Percentiles rank a stretch among this genome's conserved stretches.
phyloP scores from a whole-genome alignment of 2,888 invertebrate species.

The Sisyra terminalis region DNA sequence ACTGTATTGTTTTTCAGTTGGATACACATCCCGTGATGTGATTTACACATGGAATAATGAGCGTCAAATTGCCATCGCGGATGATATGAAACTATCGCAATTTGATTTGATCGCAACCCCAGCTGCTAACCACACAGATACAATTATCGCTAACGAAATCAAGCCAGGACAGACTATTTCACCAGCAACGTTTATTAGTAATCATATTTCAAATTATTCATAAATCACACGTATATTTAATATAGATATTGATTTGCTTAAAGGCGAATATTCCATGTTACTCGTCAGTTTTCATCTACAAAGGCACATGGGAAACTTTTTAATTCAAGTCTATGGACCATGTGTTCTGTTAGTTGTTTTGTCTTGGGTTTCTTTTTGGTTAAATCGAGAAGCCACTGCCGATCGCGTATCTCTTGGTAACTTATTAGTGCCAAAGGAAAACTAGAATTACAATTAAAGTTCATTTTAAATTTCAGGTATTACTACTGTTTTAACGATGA shows the following conservation, averaged over 20 bases:
- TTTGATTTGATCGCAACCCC: slow-evolving; percentile 66
- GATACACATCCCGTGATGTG: slow-evolving; percentile 55
- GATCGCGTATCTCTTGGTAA: slow-evolving; percentile 64
- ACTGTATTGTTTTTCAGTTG: slow-evolving; percentile 33
- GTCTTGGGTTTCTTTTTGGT: slow-evolving; percentile 78
- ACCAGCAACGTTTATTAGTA: slow-evolving; percentile 14
- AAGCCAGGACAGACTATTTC: slow-evolving; percentile 18
- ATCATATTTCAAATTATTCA: slow-evolving; percentile 5
- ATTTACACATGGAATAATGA: slow-evolving; percentile 56
- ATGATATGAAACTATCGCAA: slow-evolving; percentile 71
- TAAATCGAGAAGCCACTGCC: slow-evolving; percentile 70
- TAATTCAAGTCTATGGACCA: slow-evolving; percentile 75
- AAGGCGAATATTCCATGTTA: slow-evolving; percentile 52
- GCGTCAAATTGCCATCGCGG: slow-evolving; percentile 57
- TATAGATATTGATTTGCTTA: slow-evolving; percentile 15
- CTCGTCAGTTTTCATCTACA: slow-evolving; percentile 60
- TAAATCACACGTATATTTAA: neutral
- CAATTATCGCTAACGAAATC: slow-evolving; percentile 22
- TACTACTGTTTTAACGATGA: slow-evolving; percentile 73
- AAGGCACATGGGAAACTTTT: slow-evolving; percentile 72
- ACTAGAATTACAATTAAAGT: neutral
- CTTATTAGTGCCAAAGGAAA: slow-evolving; percentile 8
- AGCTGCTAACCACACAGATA: slow-evolving; percentile 47
- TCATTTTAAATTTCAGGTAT: slow-evolving; percentile 34
- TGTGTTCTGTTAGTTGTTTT: slow-evolving; percentile 69